Evolutionary conservation across 2,888 invertebrate species (phyloP).

Genomic region (Ormyrus pomaceus): DNA sequence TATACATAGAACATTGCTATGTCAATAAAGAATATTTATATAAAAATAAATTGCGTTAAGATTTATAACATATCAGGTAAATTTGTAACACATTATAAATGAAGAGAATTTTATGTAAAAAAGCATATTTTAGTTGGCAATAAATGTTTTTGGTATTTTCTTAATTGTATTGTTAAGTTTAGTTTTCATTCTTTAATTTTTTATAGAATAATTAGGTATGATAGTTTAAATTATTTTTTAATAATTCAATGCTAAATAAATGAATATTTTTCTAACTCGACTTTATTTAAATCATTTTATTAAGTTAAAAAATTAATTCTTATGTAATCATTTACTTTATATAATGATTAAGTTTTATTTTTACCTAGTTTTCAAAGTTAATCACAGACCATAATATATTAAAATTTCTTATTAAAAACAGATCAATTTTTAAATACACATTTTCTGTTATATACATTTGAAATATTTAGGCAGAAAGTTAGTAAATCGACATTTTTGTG

Average conservation of each 20-base stretch:
- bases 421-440: too few species aligned
- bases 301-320: too few species aligned
- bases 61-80: conserved; percentile 41
- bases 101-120: conserved; percentile 35
- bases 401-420: too few species aligned
- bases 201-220: not conserved
- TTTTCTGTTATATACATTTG: too few species aligned
- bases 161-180: not conserved
- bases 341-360: too few species aligned
- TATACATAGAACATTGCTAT: conserved; percentile 59
- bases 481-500: too few species aligned
- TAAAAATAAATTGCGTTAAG: conserved; percentile 57
- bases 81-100: conserved; percentile 34
- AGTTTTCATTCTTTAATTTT: conserved; percentile 9
- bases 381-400: too few species aligned
- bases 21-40: conserved; percentile 67
- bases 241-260: conserved; percentile 32
- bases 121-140: conserved; percentile 14
- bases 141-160: conserved; percentile 41
- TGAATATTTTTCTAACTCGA: conserved; percentile 49
- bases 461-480: too few species aligned
- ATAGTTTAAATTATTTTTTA: conserved; percentile 36
- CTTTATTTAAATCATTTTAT: too few species aligned
- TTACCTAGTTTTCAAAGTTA: too few species aligned
- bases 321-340: too few species aligned